Percentiles rank a stretch among this genome's conserved stretches.
Conservation (phyloP, 2,888 invertebrate genomes). For the Acleris cristana region DNA sequence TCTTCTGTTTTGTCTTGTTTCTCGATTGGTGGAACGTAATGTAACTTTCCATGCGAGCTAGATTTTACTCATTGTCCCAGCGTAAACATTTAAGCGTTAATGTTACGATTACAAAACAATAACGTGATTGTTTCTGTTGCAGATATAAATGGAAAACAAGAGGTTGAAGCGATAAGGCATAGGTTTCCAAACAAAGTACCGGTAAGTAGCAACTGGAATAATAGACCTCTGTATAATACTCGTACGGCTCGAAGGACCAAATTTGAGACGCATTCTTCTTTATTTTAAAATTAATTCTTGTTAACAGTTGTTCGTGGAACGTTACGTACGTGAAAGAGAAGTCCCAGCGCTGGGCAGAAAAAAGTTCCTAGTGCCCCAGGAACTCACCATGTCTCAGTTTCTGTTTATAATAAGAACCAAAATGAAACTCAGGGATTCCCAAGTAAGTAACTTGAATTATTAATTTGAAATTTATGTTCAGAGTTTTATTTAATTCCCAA, state of each 20-base stretch:
- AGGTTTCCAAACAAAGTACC: conserved; percentile 92
- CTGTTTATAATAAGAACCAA: conserved; percentile 88
- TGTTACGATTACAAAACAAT: not conserved
- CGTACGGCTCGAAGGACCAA: conserved; percentile 4
- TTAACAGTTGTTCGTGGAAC: conserved; percentile 90
- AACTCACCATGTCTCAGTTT: conserved; percentile 94
- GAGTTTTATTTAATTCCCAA: too few relatives aligned
- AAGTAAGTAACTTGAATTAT: conserved; percentile 53
- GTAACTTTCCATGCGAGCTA: too few relatives aligned
- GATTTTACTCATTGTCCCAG: too few relatives aligned
- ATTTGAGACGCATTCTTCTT: not conserved
- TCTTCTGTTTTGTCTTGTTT: too few relatives aligned
- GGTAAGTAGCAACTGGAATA: conserved; percentile 76
- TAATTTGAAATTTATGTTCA: not conserved
- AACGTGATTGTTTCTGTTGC: conserved; percentile 43
- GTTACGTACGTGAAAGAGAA: conserved; percentile 89
- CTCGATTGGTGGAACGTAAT: too few relatives aligned
- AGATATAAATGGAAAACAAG: conserved; percentile 74
- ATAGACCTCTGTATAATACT: not conserved
- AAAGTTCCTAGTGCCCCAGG: conserved; percentile 94
- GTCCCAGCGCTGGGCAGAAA: conserved; percentile 91
- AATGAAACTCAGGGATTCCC: conserved; percentile 76
- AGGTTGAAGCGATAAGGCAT: conserved; percentile 88
- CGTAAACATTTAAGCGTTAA: too few relatives aligned
- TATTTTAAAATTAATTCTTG: conserved; percentile 22